phyloP scores from a whole-genome alignment of 2,797 vertebrate species.

The Crypturellus tataupa region DNA sequence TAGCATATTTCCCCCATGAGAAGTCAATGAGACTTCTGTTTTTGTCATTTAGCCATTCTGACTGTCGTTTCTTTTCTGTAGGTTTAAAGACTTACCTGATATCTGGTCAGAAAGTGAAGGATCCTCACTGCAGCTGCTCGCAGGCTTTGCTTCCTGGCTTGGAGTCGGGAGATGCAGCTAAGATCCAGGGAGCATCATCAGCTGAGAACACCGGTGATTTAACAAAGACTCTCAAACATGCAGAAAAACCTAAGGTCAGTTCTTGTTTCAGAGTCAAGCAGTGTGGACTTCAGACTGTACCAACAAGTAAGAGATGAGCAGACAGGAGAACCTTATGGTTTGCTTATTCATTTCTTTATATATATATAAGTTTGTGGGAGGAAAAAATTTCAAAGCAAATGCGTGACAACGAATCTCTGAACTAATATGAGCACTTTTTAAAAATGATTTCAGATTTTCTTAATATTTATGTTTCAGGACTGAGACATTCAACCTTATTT shows the following conservation, averaged over 20 bases:
- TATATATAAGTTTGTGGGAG: background rate
- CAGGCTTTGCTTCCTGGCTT: constrained; percentile 80
- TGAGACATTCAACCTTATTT: background rate
- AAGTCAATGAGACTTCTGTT: background rate
- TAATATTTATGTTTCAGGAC: background rate
- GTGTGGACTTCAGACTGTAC: background rate
- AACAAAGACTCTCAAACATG: constrained; percentile 71
- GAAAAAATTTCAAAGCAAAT: background rate
- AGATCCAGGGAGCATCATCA: constrained; percentile 74
- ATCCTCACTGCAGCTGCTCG: constrained; percentile 87
- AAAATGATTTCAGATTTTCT: background rate
- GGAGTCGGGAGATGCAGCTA: constrained; percentile 80
- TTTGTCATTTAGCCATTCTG: constrained; percentile 26
- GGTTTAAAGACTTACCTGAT: constrained; percentile 95
- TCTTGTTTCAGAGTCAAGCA: background rate
- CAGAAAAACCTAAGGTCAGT: constrained; percentile 86
- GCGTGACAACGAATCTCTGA: background rate
- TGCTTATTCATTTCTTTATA: background rate
- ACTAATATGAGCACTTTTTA: background rate
- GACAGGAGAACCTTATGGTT: background rate
- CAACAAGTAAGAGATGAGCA: background rate
- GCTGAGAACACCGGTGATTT: constrained; percentile 71
- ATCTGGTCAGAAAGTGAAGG: constrained; percentile 88
- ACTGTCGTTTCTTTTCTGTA: constrained; percentile 68
- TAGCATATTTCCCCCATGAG: background rate